phyloP scores from a whole-genome alignment of 2,113 vertebrate species.

The Edolisoma coerulescens region DNA sequence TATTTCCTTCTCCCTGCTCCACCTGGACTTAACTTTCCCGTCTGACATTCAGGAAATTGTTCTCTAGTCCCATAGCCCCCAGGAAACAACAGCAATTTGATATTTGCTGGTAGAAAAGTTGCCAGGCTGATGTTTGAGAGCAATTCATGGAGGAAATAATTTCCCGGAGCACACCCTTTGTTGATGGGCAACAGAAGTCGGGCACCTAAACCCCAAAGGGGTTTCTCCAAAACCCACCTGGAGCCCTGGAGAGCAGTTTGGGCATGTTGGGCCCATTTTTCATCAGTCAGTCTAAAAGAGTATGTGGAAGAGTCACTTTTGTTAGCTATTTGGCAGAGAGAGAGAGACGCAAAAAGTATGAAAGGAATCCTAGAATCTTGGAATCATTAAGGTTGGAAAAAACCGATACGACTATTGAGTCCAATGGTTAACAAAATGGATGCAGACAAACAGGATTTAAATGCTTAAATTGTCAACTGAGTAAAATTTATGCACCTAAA shows the following conservation, averaged over 20 bases:
- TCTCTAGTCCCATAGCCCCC: neutral
- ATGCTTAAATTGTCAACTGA: neutral
- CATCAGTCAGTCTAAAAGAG: neutral
- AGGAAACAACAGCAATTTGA: neutral
- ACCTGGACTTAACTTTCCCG: neutral
- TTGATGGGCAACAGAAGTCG: neutral
- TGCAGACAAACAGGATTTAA: neutral
- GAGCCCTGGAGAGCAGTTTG: neutral
- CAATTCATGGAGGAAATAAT: neutral
- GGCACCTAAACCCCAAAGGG: neutral
- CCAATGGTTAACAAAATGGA: neutral
- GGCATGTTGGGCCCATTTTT: neutral
- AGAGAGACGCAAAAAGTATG: neutral
- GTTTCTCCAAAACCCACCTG: neutral
- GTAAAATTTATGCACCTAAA: neutral
- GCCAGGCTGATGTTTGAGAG: neutral
- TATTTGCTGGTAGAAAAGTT: neutral
- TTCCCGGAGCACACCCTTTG: neutral
- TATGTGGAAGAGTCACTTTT: neutral
- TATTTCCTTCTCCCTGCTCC: neutral
- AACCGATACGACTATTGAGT: accelerated
- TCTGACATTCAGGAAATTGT: neutral
- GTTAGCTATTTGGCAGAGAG: neutral
- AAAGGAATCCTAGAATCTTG: neutral
- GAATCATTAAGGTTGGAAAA: neutral